A percentile compares a stretch with the other conserved stretches of the same genome.
Evolutionary conservation across 1,140 invertebrate species (phyloP).

Genomic region (Drosophila parabipectinata): DNA sequence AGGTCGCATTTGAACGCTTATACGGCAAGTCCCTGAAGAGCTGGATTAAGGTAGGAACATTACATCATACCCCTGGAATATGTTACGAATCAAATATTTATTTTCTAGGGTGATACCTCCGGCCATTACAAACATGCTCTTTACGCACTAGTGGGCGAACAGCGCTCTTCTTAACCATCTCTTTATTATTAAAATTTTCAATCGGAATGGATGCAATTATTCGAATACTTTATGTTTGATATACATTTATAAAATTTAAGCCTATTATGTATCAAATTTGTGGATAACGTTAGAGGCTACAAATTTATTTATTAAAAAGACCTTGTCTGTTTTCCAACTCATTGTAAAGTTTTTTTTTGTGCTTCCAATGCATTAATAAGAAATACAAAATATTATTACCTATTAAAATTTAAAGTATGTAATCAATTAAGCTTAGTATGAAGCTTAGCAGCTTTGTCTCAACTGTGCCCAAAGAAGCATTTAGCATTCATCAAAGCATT

Average conservation of each 20-base stretch:
- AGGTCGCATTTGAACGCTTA: conserved; percentile 90
- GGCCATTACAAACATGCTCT: conserved; percentile 83
- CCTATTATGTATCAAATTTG: background rate
- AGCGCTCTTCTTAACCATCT: conserved; percentile 78
- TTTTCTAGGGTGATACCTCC: conserved; percentile 75
- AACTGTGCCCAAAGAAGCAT: conserved; percentile 21
- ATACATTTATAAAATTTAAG: conserved; percentile 22
- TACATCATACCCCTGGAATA: background rate
- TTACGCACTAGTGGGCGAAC: conserved; percentile 79
- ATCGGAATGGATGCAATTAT: conserved; percentile 18
- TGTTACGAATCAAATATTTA: background rate
- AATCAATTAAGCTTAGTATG: background rate
- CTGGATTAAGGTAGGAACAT: conserved; percentile 88
- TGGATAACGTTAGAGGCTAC: conserved; percentile 9
- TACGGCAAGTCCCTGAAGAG: conserved; percentile 92
- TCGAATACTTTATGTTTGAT: conserved; percentile 35
- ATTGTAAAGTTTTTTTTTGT: too few relatives aligned
- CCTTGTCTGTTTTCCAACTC: background rate
- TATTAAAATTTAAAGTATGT: background rate
- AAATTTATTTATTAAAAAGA: background rate
- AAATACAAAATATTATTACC: too few relatives aligned
- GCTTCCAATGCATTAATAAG: too few relatives aligned
- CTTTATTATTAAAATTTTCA: conserved; percentile 12
- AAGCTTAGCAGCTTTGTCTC: conserved; percentile 13
- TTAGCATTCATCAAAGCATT: conserved; percentile 39